A percentile compares a stretch with the other conserved stretches of the same genome.
Evolutionary conservation across 53 echinoderm and acorn worm genomes (phyloP).

Genomic region (Pentamera pediparva): DNA sequence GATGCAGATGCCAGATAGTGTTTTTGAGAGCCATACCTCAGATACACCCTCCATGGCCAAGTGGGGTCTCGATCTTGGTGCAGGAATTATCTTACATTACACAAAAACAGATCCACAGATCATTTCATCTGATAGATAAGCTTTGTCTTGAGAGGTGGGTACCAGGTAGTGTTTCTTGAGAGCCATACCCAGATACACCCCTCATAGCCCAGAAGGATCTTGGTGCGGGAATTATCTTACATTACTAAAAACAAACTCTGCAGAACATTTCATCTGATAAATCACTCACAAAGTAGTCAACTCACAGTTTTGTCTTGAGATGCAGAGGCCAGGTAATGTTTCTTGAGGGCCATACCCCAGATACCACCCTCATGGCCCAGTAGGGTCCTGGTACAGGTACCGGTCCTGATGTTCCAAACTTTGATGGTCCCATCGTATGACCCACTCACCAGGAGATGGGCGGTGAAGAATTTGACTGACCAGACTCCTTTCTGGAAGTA

Average conservation of each 20-base stretch:
- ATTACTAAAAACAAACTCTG: too few relatives aligned
- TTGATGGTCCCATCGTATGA: conserved; percentile 78
- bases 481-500: conserved; percentile 93
- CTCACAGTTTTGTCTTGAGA: conserved; percentile 95
- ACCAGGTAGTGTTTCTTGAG: too few relatives aligned
- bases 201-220: conserved; percentile 93
- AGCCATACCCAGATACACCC: too few relatives aligned
- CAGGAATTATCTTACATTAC: too few relatives aligned
- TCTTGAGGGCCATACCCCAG: conserved; percentile 82
- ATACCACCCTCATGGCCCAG: conserved; percentile 87
- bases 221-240: too few relatives aligned
- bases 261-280: too few relatives aligned
- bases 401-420: conserved; percentile 88
- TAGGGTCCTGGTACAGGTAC: conserved; percentile 72
- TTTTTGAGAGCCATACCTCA: conserved; percentile 87
- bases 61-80: conserved; percentile 66
- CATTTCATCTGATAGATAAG: too few relatives aligned
- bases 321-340: conserved; percentile 70
- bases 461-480: conserved; percentile 89
- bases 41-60: conserved; percentile 83
- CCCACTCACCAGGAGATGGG: conserved; percentile 78
- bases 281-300: background rate
- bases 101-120: too few relatives aligned
- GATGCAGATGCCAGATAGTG: conserved; percentile 78
- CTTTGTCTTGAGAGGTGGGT: too few relatives aligned